Evolutionary conservation across 2,113 vertebrate genomes (phyloP).

Genomic region (Tor tambroides): DNA sequence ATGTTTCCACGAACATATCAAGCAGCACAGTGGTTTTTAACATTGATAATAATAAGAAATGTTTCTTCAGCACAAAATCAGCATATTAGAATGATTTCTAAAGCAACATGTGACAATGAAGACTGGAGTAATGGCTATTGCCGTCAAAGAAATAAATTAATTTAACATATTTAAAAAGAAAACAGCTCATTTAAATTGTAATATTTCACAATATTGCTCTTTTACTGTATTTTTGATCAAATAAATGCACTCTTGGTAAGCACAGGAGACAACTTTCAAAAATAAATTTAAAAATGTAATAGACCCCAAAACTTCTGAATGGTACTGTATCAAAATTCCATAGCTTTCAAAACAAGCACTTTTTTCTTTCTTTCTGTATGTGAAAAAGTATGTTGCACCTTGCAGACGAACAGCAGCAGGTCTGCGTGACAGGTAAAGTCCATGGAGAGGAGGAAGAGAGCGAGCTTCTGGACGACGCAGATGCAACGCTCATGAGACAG

Average conservation of each 20-base stretch:
- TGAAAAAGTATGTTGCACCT: constrained; percentile 78
- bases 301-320: no score
- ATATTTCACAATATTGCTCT: neutral
- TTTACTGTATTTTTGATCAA: neutral
- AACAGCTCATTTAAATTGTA: neutral
- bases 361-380: neutral
- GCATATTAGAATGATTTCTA: neutral
- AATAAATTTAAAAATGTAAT: no score
- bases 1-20: no score
- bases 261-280: neutral
- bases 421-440: constrained; percentile 99
- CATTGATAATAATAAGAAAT: no score
- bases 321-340: neutral
- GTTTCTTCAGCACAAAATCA: neutral
- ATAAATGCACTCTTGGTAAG: neutral
- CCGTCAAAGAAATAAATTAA: no score
- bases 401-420: constrained; percentile 96
- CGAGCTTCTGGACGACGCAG: constrained; percentile 95
- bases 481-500: constrained; percentile 97
- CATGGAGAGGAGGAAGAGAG: constrained; percentile 96
- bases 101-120: no score
- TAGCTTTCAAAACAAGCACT: neutral
- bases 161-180: no score
- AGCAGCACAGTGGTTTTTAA: no score
- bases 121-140: no score